phyloP scores from a whole-genome alignment of 30 jellyfish, hydroid and myxozoan species.

The Turritopsis dohrnii region DNA sequence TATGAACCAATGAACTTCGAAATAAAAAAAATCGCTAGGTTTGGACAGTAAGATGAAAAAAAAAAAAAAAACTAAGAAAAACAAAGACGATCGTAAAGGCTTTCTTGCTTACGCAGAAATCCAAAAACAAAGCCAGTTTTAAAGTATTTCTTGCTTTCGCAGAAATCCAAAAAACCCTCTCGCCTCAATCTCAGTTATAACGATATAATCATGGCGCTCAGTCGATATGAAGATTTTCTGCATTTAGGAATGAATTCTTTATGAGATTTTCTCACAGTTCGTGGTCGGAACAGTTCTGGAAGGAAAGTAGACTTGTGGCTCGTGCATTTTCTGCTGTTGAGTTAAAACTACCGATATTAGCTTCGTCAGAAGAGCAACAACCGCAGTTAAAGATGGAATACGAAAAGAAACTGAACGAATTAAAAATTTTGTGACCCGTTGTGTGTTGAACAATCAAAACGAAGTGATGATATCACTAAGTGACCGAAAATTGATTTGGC shows the following conservation, averaged over 20 bases:
- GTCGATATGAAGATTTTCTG: too few relatives aligned
- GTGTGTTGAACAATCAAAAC: background rate
- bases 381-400: conserved; percentile 6
- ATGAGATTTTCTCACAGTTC: conserved; percentile 34
- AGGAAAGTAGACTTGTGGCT: conserved; percentile 44
- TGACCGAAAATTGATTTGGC: conserved; percentile 29
- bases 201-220: too few relatives aligned
- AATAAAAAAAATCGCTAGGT: too few relatives aligned
- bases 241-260: conserved; percentile 14
- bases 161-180: too few relatives aligned
- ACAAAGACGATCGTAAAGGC: too few relatives aligned
- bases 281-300: conserved; percentile 39
- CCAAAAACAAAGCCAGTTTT: too few relatives aligned
- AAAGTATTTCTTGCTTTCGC: too few relatives aligned
- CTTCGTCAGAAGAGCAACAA: conserved; percentile 30
- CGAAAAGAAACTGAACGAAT: conserved; percentile 21
- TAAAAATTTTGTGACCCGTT: conserved; percentile 21
- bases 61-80: too few relatives aligned
- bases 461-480: conserved; percentile 19
- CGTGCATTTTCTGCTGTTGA: conserved; percentile 48
- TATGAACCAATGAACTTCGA: too few relatives aligned
- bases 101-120: too few relatives aligned
- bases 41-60: too few relatives aligned
- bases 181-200: too few relatives aligned
- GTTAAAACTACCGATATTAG: conserved; percentile 28